Base-by-base conservation (phyloP, 2,113 vertebrate species). In the Archocentrus centrarchus region DNA sequence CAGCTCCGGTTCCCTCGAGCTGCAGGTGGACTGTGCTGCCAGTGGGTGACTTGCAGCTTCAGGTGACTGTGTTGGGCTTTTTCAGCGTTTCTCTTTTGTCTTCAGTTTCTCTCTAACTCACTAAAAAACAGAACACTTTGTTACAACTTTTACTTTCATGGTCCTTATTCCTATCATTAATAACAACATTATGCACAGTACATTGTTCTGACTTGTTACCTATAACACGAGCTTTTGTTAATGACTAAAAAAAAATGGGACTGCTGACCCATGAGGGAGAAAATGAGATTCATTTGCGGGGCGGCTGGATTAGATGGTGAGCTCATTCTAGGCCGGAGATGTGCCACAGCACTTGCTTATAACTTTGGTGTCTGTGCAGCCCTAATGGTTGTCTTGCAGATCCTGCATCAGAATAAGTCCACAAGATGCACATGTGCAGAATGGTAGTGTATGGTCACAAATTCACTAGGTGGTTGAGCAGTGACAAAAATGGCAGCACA, bases 21-120 rank as follows among this genome's bases (percentile, higher is more conserved):
- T 80, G 85, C 84, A 59, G 85, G 61, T 27, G 32, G 78, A 84
- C 77, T 4, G 14, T 20, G 20, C 79, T 75, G 77, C 89, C 79
- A 85, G 81, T 7, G 58, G 73, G 27, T 50, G 70, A 86, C 80
- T 87, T 37, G 47, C 73, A 81, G 81, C 86, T 85, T 78, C 62
- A 63, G 82, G 78, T 53, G n/a, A 79, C 15, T 57, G 35, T 68
- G 73, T 24, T 17, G 30, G 47, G 41, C 24, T 2, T 55, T n/a
- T 22, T 13, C 24, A 20, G 59, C 47, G 64, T 62, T 35, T 22
- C 44, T 44, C 57, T 79, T 44, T 39, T 37, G 13, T 39, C 39
- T 11, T 17, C 57, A n/a, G 47, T 59, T 53, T 73, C 0, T 7
- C 1, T 68, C 15, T 63, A 17, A 39, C 17, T 70, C 39, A 53